Percentiles rank a stretch among this genome's conserved stretches.
phyloP scores from a whole-genome alignment of 2,797 vertebrate species.

The Catostomus latipinnis region DNA sequence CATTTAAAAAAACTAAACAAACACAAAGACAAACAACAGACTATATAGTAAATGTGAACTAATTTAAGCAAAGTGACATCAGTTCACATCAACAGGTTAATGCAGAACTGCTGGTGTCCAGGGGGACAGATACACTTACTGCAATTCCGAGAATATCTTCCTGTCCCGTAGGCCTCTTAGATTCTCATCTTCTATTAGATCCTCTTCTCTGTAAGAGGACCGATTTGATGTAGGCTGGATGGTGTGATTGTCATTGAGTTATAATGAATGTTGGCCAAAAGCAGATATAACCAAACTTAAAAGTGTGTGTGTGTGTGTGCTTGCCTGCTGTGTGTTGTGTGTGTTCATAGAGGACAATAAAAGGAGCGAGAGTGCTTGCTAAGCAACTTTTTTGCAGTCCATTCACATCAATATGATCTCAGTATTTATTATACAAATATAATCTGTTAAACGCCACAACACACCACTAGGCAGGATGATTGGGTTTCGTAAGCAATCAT shows the following conservation, averaged over 20 bases:
- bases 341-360: constrained; percentile 38
- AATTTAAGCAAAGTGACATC: too few relatives aligned
- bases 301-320: neutral
- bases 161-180: neutral
- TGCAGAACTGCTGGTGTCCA: constrained; percentile 36
- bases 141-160: neutral
- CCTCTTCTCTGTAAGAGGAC: neutral
- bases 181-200: neutral
- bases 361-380: constrained; percentile 50
- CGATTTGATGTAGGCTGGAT: constrained; percentile 8
- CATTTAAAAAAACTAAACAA: constrained; percentile 22
- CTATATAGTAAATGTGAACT: too few relatives aligned
- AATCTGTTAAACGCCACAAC: constrained; percentile 28
- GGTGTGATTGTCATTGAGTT: constrained; percentile 12
- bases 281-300: constrained; percentile 1
- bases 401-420: constrained; percentile 35
- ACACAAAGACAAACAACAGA: neutral
- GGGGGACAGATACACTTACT: constrained; percentile 7
- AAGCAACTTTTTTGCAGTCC: constrained; percentile 46
- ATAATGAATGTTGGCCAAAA: neutral
- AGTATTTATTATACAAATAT: constrained; percentile 14
- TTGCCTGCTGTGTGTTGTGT: constrained; percentile 7
- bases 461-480: constrained; percentile 28
- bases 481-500: constrained; percentile 34
- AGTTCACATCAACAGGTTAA: neutral